These are phyloP conservation scores for Malthinus seriepunctatus DNA, from an alignment of 2,888 invertebrate genomes.

Conservation along the genomic window DNA sequence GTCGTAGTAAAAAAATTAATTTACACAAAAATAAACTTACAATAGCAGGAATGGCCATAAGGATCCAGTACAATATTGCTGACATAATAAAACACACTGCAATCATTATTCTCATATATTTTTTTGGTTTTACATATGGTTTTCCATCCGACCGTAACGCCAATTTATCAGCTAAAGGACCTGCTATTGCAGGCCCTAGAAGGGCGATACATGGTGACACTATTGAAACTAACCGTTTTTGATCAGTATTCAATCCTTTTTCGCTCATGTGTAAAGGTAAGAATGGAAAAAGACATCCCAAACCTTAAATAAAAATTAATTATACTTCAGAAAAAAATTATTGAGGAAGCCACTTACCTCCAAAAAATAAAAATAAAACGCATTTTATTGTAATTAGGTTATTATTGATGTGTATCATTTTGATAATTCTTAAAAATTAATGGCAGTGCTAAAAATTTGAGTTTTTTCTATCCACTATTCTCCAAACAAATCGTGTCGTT, in stretches of 20 bases:
- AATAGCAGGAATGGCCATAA: constrained; percentile 69
- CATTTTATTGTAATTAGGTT: constrained; percentile 79
- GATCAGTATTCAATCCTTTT: constrained; percentile 72
- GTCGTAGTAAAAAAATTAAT: too few relatives aligned
- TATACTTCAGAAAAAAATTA: not conserved
- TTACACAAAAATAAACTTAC: constrained; percentile 50
- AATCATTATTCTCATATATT: constrained; percentile 69
- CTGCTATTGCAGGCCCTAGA: constrained; percentile 76
- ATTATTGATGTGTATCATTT: constrained; percentile 61
- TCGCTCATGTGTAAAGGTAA: constrained; percentile 77
- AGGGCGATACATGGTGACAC: constrained; percentile 79
- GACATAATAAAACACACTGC: constrained; percentile 69
- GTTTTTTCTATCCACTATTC: not conserved
- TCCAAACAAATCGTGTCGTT: not conserved
- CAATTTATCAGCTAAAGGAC: constrained; percentile 77
- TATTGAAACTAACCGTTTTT: constrained; percentile 77
- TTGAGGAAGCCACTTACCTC: constrained; percentile 60
- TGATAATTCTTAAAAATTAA: not conserved
- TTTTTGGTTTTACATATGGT: constrained; percentile 58
- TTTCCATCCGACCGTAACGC: constrained; percentile 54
- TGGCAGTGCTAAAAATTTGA: constrained; percentile 3
- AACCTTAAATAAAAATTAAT: constrained; percentile 58
- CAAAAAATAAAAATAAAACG: constrained; percentile 79
- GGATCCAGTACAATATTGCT: constrained; percentile 68
- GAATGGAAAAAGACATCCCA: constrained; percentile 82